These are phyloP conservation scores for Drosophila novamexicana DNA, from an alignment of 1,140 invertebrate genomes.

Conservation along the genomic window DNA sequence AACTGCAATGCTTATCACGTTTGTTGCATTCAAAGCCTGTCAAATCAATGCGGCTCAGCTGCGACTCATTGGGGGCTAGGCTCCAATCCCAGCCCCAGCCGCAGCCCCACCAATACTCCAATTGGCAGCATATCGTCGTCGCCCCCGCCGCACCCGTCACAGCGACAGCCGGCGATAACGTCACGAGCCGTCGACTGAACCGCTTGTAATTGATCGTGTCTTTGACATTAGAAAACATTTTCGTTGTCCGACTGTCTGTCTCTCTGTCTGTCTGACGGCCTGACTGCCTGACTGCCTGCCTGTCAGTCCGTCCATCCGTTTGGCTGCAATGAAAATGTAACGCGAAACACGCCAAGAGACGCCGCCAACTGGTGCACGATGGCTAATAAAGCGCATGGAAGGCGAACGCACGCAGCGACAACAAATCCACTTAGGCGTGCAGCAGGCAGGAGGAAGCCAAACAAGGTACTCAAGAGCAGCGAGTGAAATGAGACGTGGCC, in stretches of 20 bases:
- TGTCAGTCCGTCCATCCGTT: slow-evolving; percentile 2
- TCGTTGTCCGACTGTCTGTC: slow-evolving; percentile 16
- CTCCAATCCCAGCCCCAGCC: neutral
- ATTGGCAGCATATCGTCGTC: neutral
- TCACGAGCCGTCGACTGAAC: slow-evolving; percentile 42
- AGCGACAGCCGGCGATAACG: slow-evolving; percentile 26
- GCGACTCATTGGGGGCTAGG: slow-evolving; percentile 27
- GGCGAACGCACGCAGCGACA: slow-evolving; percentile 49
- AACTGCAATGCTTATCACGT: slow-evolving; percentile 42
- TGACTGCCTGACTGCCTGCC: neutral
- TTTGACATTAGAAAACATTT: slow-evolving; percentile 56
- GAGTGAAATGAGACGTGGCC: slow-evolving; percentile 52
- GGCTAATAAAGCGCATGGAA: slow-evolving; percentile 55
- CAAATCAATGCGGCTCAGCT: slow-evolving; percentile 28
- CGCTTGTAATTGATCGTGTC: slow-evolving; percentile 55
- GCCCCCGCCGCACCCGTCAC: neutral
- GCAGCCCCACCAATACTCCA: neutral
- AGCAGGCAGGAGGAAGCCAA: slow-evolving; percentile 46
- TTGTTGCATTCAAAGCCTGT: slow-evolving; percentile 14
- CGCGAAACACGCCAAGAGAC: slow-evolving; percentile 50
- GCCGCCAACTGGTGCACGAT: slow-evolving; percentile 54
- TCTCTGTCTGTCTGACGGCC: too few relatives aligned
- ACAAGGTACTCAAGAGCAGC: slow-evolving; percentile 40
- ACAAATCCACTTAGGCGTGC: slow-evolving; percentile 58
- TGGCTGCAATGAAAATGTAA: slow-evolving; percentile 46